Conservation (phyloP, 2,113 vertebrate genomes). For the Campylomormyrus numenius region DNA sequence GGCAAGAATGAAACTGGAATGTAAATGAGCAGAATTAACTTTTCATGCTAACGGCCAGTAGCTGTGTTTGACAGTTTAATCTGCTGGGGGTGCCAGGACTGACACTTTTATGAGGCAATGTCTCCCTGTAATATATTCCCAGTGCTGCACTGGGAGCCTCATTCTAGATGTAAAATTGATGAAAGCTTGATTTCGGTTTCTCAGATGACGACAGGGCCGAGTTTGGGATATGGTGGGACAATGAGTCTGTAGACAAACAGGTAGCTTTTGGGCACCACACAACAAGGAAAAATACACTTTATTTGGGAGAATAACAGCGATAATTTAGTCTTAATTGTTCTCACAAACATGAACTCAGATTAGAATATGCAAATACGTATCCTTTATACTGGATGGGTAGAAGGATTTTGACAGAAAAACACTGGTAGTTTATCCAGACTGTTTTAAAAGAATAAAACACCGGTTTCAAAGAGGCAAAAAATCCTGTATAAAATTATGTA, state of each 20-base stretch:
- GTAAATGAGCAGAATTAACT: not conserved
- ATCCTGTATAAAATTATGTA: not conserved
- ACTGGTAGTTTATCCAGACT: not conserved
- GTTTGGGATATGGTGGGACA: not conserved
- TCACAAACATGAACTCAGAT: not conserved
- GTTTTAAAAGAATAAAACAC: not conserved
- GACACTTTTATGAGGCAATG: not conserved
- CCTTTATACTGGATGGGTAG: not conserved
- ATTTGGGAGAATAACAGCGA: not conserved
- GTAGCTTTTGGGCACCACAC: not conserved
- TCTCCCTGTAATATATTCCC: not conserved
- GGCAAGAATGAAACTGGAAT: not conserved
- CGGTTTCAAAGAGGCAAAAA: not conserved
- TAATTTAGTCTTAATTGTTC: not conserved
- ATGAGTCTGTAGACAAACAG: not conserved
- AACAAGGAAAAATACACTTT: not conserved
- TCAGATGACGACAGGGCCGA: not conserved
- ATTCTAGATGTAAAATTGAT: not conserved
- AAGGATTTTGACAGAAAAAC: not conserved
- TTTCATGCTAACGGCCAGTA: not conserved
- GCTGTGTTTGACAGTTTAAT: not conserved
- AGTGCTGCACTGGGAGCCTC: not conserved
- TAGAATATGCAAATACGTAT: not conserved
- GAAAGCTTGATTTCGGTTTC: not conserved
- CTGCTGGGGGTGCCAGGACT: not conserved